Evolutionary conservation across 64 coral and sea anemone genomes (phyloP), one percentile per base, ranked within the genome.

Genomic region (Actinia equina): DNA sequence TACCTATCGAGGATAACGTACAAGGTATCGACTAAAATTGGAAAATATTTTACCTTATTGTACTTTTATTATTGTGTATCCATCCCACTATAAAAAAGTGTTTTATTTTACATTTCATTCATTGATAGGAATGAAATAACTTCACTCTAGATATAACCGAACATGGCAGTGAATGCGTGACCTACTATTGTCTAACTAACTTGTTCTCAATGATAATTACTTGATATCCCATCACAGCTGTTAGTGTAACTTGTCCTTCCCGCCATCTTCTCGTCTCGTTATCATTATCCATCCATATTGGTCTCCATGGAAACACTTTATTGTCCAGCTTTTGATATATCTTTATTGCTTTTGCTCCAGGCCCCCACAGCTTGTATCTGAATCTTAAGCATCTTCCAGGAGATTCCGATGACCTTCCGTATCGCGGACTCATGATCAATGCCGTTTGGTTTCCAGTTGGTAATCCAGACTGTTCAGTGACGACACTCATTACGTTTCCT

Each of bases 321-420:
- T 46, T 14, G 43, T 46, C 43, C 4, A 80, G 41, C 78, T 93
- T 63, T 84, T 93, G 86, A 88, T 88, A 51, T n/a, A 88, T 25
- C 23, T 42, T 93, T 42, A 93, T 80, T 19, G 80, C 81, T 17
- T 13, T 71, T 44, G 82, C 79, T 6, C 82, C 86, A 85, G n/a
- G 79, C 18, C 91, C 86, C 25, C 77, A 27, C 43, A 88, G 6
- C 44, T 79, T 88, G 65, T 88, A 93, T 43, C 87, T 93, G 83
- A 93, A 93, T 22, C 59, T 82, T 10, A 93, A 30, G 43, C 91
- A 93, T 61, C 55, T 77, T 12, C 80, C 86, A 30, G 67, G 87
- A 10, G 63, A 74, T 45, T 93, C 86, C 17, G 81, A 46, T 53
- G 91, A 93, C 67, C 82, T 87, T 27, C 60, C 37, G 22, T 59